phyloP scores from a whole-genome alignment of 30 jellyfish, hydroid and myxozoan species.

The Sanderia malayensis region DNA sequence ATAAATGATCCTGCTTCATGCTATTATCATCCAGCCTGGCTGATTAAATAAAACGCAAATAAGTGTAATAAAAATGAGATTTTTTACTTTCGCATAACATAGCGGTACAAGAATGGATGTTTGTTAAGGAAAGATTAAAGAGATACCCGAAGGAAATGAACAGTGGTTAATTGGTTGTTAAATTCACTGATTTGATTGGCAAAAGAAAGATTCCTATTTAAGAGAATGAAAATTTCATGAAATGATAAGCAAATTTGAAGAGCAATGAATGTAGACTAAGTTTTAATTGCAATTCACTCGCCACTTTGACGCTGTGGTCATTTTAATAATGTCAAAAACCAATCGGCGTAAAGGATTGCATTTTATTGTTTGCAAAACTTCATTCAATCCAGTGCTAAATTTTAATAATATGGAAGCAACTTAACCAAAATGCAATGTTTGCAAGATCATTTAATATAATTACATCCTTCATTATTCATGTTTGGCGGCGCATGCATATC shows the following conservation, averaged over 20 bases:
- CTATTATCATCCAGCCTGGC: no score
- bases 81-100: background rate
- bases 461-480: slow-evolving; percentile 26
- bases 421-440: slow-evolving; percentile 37
- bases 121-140: background rate
- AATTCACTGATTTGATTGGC: background rate
- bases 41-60: no score
- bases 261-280: background rate
- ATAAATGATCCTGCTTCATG: no score
- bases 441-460: slow-evolving; percentile 54
- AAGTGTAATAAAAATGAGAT: no score
- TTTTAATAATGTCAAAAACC: background rate
- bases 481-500: slow-evolving; percentile 66
- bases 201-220: background rate
- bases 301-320: slow-evolving; percentile 5
- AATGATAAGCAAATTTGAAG: background rate
- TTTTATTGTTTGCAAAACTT: background rate
- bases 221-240: background rate
- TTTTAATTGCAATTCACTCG: background rate
- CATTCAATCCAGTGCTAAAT: background rate
- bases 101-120: background rate
- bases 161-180: background rate
- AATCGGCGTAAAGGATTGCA: background rate
- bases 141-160: background rate
- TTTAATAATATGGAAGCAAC: background rate